These are phyloP conservation scores for Proisotoma minuta DNA, from an alignment of 2,888 invertebrate species.

Conservation along the genomic window DNA sequence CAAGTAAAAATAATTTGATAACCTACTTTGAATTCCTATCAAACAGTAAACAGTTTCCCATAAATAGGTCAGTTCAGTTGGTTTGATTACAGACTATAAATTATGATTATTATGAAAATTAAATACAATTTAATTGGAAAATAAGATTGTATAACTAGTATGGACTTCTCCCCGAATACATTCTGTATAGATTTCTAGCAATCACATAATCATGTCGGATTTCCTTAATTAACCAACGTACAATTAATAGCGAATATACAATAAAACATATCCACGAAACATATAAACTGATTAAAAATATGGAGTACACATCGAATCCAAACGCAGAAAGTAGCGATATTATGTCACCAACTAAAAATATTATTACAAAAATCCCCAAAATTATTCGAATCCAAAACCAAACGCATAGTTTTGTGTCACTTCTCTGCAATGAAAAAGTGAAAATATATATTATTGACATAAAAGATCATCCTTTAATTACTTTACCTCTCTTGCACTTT, in stretches of 20 bases:
- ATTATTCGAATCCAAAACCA: constrained; percentile 30
- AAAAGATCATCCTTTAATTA: neutral
- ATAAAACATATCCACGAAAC: constrained; percentile 33
- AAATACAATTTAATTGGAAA: too few species aligned
- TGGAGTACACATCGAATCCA: constrained; percentile 29
- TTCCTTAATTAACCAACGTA: constrained; percentile 31
- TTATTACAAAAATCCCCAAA: constrained; percentile 25
- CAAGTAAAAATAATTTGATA: too few species aligned
- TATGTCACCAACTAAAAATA: constrained; percentile 26
- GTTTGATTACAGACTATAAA: too few species aligned
- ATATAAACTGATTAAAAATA: constrained; percentile 27
- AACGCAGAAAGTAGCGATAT: constrained; percentile 17
- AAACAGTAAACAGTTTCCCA: too few species aligned
- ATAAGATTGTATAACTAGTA: too few species aligned
- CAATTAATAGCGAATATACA: constrained; percentile 29
- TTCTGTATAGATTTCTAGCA: constrained; percentile 32
- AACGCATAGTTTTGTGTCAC: constrained; percentile 23
- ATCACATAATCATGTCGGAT: constrained; percentile 29
- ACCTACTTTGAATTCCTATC: too few species aligned
- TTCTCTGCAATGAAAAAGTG: constrained; percentile 19
- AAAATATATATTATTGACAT: neutral
- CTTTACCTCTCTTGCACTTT: constrained; percentile 31
- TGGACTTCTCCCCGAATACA: constrained; percentile 33
- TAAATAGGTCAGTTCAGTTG: too few species aligned
- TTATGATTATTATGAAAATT: too few species aligned